Evolutionary conservation across 2,888 invertebrate species (phyloP).

Genomic region (Sclerodermus sp.): DNA sequence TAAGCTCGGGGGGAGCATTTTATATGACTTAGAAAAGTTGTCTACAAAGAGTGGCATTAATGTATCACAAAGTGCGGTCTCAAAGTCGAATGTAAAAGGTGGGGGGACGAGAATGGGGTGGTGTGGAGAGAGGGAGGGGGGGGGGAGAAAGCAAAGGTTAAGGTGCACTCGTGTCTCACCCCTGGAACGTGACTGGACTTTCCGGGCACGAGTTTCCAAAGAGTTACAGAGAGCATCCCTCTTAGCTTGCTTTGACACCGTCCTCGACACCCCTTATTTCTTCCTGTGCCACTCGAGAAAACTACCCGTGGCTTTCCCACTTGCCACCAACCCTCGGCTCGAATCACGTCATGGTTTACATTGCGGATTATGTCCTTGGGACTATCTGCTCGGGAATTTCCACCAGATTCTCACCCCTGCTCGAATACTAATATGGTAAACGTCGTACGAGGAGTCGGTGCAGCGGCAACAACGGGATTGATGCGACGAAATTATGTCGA

Average conservation of each 20-base stretch:
- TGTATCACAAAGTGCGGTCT: conserved; percentile 1
- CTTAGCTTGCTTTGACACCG: conserved; percentile 43
- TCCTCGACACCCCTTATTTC: conserved; percentile 30
- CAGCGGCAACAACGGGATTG: too few species aligned
- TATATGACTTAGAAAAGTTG: too few species aligned
- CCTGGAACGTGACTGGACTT: conserved; percentile 51
- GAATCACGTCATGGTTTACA: too few species aligned
- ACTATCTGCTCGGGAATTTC: too few species aligned
- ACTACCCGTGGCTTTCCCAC: conserved; percentile 11
- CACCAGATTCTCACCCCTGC: too few species aligned
- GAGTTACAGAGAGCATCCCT: conserved; percentile 43
- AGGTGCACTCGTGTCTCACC: conserved; percentile 45
- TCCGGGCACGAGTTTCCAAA: conserved; percentile 34
- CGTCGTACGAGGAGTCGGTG: too few species aligned
- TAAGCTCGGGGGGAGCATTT: too few species aligned
- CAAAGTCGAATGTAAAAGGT: conserved; percentile 4
- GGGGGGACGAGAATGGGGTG: conserved; percentile 3
- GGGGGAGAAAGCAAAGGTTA: conserved; percentile 42
- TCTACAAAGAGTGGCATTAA: neutral
- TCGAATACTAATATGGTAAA: too few species aligned
- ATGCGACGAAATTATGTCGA: too few species aligned
- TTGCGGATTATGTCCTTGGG: too few species aligned
- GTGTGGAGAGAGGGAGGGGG: conserved; percentile 2
- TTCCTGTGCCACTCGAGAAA: conserved; percentile 13
- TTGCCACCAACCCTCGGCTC: neutral